Conservation (phyloP, 1,140 invertebrate genomes). For the Bombus turneri region DNA sequence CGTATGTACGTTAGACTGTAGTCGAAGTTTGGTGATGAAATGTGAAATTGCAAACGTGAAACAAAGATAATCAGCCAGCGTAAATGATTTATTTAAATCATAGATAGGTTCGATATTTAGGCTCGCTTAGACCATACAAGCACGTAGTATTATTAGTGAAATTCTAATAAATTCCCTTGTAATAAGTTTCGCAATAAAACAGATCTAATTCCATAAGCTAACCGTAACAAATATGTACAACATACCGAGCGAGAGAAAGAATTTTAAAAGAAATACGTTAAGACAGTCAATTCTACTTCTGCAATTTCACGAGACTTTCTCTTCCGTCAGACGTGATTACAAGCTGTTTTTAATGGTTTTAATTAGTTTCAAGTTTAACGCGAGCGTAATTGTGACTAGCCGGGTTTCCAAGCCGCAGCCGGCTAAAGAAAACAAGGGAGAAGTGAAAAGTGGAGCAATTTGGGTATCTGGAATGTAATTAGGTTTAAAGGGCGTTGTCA, state of each 20-base stretch:
- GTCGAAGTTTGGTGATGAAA: background rate
- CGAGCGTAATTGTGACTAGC: background rate
- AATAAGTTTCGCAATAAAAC: no score
- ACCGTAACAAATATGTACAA: no score
- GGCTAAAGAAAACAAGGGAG: constrained; percentile 17
- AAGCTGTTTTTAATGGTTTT: background rate
- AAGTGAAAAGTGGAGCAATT: constrained; percentile 23
- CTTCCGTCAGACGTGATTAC: background rate
- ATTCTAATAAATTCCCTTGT: no score
- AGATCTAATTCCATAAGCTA: no score
- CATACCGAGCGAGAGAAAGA: no score
- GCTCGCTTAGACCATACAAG: no score
- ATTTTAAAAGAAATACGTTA: background rate
- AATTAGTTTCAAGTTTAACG: constrained; percentile 27
- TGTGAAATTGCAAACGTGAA: background rate
- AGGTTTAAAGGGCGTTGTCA: constrained; percentile 70
- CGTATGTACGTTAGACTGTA: background rate
- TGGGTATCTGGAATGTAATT: constrained; percentile 72
- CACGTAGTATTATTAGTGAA: no score
- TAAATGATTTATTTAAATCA: no score
- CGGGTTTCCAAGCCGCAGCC: background rate
- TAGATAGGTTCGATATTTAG: no score
- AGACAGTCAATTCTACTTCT: background rate
- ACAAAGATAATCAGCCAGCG: no score
- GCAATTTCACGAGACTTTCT: no score